phyloP scores from a whole-genome alignment of 2,888 invertebrate genomes.

The Anoplius nigerrimus region DNA sequence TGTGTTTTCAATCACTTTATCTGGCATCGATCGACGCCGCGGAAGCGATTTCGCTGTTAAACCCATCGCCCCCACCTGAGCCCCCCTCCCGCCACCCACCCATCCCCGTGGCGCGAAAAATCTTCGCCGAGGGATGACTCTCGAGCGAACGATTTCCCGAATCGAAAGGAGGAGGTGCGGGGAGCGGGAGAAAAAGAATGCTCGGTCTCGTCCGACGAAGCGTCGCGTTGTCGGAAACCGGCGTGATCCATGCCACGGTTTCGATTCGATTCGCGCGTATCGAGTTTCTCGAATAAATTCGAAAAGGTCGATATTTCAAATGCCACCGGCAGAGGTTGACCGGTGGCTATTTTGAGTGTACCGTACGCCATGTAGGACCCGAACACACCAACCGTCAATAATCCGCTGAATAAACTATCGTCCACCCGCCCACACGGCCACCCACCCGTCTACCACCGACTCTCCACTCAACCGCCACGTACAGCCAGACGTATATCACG shows the following conservation, averaged over 20 bases:
- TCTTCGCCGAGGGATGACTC: neutral
- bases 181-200: slow-evolving; percentile 4
- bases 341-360: slow-evolving; percentile 72
- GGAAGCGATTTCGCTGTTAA: neutral
- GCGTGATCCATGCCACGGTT: no score
- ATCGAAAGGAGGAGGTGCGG: neutral
- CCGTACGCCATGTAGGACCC: slow-evolving; percentile 62
- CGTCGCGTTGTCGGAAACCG: no score
- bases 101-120: neutral
- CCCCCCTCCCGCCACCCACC: neutral
- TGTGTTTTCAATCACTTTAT: slow-evolving; percentile 19
- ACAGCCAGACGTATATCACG: slow-evolving; percentile 57
- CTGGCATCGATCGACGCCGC: slow-evolving; percentile 6
- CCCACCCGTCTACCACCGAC: slow-evolving; percentile 63
- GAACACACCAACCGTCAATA: slow-evolving; percentile 73
- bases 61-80: neutral
- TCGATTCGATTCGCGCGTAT: slow-evolving; percentile 28
- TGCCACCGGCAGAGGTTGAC: slow-evolving; percentile 64
- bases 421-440: slow-evolving; percentile 67
- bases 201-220: neutral
- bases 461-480: slow-evolving; percentile 61
- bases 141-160: no score
- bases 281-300: slow-evolving; percentile 61
- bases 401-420: slow-evolving; percentile 75
- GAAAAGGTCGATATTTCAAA: slow-evolving; percentile 63